Percentiles rank a stretch among this genome's conserved stretches.
phyloP scores from a whole-genome alignment of 1,140 invertebrate species.

The Hyles euphorbiae region DNA sequence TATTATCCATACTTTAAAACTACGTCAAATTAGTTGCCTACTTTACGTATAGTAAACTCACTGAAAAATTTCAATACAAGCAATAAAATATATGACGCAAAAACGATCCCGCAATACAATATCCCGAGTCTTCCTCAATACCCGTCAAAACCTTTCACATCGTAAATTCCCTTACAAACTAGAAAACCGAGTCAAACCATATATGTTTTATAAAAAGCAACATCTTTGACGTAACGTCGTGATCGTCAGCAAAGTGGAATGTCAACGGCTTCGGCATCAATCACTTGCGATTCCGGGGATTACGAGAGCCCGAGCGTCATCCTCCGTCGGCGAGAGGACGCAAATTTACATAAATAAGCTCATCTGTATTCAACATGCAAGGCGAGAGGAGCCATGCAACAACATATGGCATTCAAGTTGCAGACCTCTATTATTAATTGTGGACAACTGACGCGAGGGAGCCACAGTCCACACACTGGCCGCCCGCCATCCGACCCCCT shows the following conservation, averaged over 20 bases:
- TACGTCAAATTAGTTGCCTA: too few relatives aligned
- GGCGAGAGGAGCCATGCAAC: conserved; percentile 54
- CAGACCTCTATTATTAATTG: conserved; percentile 64
- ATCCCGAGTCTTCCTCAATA: too few relatives aligned
- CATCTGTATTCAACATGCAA: conserved; percentile 68
- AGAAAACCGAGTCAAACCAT: too few relatives aligned
- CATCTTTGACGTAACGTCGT: conserved; percentile 5
- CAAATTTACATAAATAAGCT: conserved; percentile 71
- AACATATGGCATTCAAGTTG: conserved; percentile 64
- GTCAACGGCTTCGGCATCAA: conserved; percentile 54
- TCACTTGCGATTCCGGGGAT: conserved; percentile 56
- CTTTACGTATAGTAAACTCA: too few relatives aligned
- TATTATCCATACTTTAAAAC: too few relatives aligned
- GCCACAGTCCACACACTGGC: conserved; percentile 20
- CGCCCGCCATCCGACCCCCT: conserved; percentile 20
- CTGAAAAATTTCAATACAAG: too few relatives aligned
- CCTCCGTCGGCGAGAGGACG: conserved; percentile 38
- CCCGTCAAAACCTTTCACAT: too few relatives aligned
- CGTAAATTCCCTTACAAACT: too few relatives aligned
- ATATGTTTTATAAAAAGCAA: too few relatives aligned
- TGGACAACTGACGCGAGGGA: conserved; percentile 52
- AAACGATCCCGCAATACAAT: too few relatives aligned
- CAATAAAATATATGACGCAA: too few relatives aligned
- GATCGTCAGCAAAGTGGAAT: conserved; percentile 43
- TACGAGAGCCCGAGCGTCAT: conserved; percentile 51